Conservation (phyloP, 2,888 invertebrate genomes). For the Seira ritae region DNA sequence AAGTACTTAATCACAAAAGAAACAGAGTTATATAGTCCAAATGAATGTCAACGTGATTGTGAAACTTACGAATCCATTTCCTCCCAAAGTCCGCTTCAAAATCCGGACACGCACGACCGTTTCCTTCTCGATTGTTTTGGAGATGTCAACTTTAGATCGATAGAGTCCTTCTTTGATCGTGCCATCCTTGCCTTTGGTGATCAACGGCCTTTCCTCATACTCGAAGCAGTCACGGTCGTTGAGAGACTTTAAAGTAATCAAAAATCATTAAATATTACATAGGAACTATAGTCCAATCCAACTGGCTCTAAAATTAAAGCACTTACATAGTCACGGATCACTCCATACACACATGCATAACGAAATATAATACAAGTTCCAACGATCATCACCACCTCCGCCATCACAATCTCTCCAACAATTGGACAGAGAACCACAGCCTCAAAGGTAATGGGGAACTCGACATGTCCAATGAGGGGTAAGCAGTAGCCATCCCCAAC, state of each 20-base stretch:
- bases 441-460: slow-evolving; percentile 35
- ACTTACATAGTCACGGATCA: slow-evolving; percentile 48
- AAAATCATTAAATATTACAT: too few relatives aligned
- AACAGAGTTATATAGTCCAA: not conserved
- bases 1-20: not conserved
- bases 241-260: slow-evolving; percentile 20
- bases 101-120: slow-evolving; percentile 28
- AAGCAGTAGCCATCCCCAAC: slow-evolving; percentile 46
- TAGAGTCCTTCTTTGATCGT: slow-evolving; percentile 18
- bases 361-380: slow-evolving; percentile 33
- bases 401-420: slow-evolving; percentile 35
- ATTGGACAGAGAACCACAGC: slow-evolving; percentile 36
- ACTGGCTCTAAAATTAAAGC: too few relatives aligned
- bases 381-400: slow-evolving; percentile 30
- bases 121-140: slow-evolving; percentile 41
- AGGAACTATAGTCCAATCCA: too few relatives aligned
- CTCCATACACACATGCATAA: slow-evolving; percentile 36
- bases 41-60: too few relatives aligned
- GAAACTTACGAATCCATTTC: slow-evolving; percentile 53
- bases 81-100: slow-evolving; percentile 40
- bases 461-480: slow-evolving; percentile 32
- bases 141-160: slow-evolving; percentile 1
- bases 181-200: not conserved
- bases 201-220: slow-evolving; percentile 21
- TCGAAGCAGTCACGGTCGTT: slow-evolving; percentile 28